Percentiles rank a stretch among this genome's conserved stretches.
These are phyloP conservation scores for Fopius arisanus DNA, from an alignment of 1,140 invertebrate species.

Conservation along the genomic window DNA sequence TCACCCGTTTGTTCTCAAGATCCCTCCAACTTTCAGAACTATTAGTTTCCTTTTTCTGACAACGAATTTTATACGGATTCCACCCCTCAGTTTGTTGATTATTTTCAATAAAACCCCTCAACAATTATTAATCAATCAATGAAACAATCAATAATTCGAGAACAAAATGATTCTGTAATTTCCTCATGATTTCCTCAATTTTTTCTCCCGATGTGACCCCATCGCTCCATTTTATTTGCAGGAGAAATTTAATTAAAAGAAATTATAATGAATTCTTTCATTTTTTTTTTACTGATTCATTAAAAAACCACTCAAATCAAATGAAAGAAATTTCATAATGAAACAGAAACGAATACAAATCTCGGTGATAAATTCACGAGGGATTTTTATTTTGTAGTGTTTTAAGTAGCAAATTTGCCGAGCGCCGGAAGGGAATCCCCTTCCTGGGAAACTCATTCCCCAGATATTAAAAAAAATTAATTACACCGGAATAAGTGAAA, in stretches of 20 bases:
- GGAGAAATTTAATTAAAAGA: no score
- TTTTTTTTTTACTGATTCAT: neutral
- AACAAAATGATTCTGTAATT: no score
- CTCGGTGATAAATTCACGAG: neutral
- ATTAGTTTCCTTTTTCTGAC: neutral
- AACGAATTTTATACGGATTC: neutral
- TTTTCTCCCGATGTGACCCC: no score
- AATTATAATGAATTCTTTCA: neutral
- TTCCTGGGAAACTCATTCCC: neutral
- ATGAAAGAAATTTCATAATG: neutral
- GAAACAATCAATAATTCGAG: no score
- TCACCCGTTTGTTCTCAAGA: neutral
- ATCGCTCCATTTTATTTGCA: no score
- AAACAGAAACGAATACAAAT: neutral
- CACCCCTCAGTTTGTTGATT: no score
- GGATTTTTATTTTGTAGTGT: neutral
- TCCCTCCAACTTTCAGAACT: neutral
- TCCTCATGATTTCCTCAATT: no score
- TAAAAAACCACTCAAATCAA: neutral
- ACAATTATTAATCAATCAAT: no score
- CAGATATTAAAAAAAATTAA: conserved; percentile 1
- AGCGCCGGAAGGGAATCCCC: neutral
- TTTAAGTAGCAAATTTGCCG: neutral
- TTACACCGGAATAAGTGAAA: neutral
- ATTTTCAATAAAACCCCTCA: no score